These are phyloP conservation scores for Melanotaenia boesemani DNA, from an alignment of 2,797 vertebrate species.

Conservation along the genomic window DNA sequence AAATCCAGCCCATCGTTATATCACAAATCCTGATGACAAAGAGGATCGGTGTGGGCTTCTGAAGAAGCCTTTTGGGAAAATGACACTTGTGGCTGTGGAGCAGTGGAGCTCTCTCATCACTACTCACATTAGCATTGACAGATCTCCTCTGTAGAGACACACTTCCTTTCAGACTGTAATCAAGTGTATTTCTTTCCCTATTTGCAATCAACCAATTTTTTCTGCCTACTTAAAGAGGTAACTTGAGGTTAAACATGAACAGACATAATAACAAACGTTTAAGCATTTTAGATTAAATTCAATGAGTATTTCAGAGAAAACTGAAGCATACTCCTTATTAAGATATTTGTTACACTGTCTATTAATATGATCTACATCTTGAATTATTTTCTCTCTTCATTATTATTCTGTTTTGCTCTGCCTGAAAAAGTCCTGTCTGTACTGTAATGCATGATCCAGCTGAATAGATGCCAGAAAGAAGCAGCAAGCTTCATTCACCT, in stretches of 20 bases:
- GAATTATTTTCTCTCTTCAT: constrained; percentile 17
- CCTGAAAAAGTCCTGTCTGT: constrained; percentile 39
- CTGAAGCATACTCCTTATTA: not conserved
- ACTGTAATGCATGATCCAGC: constrained; percentile 47
- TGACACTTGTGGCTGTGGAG: constrained; percentile 70
- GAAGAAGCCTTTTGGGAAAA: constrained; percentile 65
- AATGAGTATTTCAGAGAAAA: not conserved
- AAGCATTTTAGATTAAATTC: not conserved
- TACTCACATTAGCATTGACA: constrained; percentile 53
- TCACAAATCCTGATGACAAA: constrained; percentile 48
- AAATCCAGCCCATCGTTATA: constrained; percentile 44
- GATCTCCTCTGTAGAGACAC: constrained; percentile 31
- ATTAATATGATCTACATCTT: not conserved
- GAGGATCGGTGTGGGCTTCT: constrained; percentile 65
- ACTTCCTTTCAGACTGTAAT: constrained; percentile 3
- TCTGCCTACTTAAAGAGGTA: constrained; percentile 19
- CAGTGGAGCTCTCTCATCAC: constrained; percentile 40
- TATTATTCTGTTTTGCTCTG: constrained; percentile 40
- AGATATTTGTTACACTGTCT: not conserved
- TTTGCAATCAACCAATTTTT: constrained; percentile 7
- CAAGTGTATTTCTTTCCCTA: constrained; percentile 28
- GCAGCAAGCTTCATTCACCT: constrained; percentile 63
- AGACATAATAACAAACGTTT: not conserved
- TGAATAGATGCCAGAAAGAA: constrained; percentile 53
- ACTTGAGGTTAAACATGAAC: constrained; percentile 15